Conservation (phyloP, 1,140 invertebrate species). For the Cotesia typhae region DNA sequence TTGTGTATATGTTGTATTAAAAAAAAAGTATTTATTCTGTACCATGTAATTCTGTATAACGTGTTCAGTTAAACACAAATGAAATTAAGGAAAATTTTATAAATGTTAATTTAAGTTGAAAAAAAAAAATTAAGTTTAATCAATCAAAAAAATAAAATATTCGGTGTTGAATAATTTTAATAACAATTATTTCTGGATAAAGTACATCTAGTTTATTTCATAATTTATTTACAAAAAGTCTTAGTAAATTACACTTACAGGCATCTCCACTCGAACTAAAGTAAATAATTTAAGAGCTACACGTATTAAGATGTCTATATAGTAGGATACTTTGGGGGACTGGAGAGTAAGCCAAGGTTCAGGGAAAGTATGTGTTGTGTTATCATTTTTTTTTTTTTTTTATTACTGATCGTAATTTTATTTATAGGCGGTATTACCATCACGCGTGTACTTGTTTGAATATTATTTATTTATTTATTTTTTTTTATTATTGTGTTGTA, state of each 20-base stretch:
- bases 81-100: not conserved
- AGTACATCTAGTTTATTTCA: conserved; percentile 67
- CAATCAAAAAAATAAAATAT: not conserved
- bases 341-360: conserved; percentile 60
- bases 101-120: not conserved
- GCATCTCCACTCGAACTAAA: conserved; percentile 67
- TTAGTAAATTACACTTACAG: conserved; percentile 67
- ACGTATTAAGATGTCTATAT: conserved; percentile 66
- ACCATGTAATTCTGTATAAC: not conserved
- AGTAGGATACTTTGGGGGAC: conserved; percentile 64
- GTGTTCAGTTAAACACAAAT: no score
- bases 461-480: not conserved
- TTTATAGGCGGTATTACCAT: not conserved
- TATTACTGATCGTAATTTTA: conserved; percentile 27
- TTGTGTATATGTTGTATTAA: not conserved
- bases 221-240: conserved; percentile 67
- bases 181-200: conserved; percentile 57
- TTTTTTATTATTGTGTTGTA: no score
- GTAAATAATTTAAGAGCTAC: conserved; percentile 67
- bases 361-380: conserved; percentile 53
- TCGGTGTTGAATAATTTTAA: conserved; percentile 29
- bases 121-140: conserved; percentile 13
- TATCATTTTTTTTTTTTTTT: conserved; percentile 29
- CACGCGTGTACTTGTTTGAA: not conserved
- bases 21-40: not conserved